phyloP scores from a whole-genome alignment of 2,113 vertebrate genomes.

The Peromyscus leucopus region DNA sequence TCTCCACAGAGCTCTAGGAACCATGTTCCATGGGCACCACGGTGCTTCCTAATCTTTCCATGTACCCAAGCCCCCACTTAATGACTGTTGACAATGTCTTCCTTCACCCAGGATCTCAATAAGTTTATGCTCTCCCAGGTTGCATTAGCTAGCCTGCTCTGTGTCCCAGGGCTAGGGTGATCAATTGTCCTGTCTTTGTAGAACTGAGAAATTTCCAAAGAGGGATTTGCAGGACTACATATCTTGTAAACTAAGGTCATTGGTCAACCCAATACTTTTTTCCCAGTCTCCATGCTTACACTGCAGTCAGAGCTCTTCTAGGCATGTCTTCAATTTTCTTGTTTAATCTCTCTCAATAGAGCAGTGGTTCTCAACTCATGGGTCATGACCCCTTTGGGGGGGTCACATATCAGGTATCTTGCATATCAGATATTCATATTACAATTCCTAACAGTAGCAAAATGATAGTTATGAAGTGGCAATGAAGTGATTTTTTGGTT shows the following conservation, averaged over 20 bases:
- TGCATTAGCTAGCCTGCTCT: not conserved
- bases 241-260: not conserved
- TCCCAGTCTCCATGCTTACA: rapidly evolving
- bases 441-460: not conserved
- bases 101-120: not conserved
- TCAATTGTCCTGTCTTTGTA: not conserved
- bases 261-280: not conserved
- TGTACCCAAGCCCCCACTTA: not conserved
- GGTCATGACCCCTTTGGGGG: not conserved
- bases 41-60: not conserved
- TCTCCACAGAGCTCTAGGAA: not conserved
- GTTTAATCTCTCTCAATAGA: not conserved
- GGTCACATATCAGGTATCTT: not conserved
- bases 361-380: not conserved
- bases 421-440: not conserved
- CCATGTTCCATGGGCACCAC: not conserved
- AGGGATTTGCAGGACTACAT: not conserved
- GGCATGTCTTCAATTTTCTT: not conserved
- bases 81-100: not conserved
- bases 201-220: not conserved
- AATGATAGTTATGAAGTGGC: not conserved
- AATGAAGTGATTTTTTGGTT: not conserved
- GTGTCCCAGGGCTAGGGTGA: not conserved
- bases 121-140: not conserved
- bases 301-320: not conserved